phyloP scores from a whole-genome alignment of 2,797 vertebrate species.

The Leucoraja ocellata region DNA sequence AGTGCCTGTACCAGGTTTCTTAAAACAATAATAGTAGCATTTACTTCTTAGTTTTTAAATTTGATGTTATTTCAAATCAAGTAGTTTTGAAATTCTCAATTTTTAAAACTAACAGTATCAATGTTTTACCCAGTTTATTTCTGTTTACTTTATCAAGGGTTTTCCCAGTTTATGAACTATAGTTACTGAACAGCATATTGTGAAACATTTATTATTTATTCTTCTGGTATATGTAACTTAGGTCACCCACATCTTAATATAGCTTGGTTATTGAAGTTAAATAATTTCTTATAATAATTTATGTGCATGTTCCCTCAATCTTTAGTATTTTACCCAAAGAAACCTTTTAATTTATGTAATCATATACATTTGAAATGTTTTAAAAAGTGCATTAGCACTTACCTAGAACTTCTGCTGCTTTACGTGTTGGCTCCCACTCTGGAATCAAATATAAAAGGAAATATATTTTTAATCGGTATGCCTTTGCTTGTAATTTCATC shows the following conservation, averaged over 20 bases:
- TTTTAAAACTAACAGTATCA: not conserved
- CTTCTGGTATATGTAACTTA: not conserved
- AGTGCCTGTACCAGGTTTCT: not conserved
- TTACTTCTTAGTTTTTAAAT: not conserved
- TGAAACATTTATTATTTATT: not conserved
- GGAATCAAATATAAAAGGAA: conserved; percentile 20
- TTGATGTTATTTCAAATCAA: not conserved
- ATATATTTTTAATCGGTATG: not conserved
- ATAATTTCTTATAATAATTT: not conserved
- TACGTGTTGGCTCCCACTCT: conserved; percentile 38
- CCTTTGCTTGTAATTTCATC: not conserved
- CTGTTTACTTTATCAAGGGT: not conserved
- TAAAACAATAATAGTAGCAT: not conserved
- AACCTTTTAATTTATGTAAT: not conserved
- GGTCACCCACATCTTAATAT: not conserved
- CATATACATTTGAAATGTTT: not conserved
- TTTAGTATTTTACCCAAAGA: not conserved
- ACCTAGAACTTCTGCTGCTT: conserved; percentile 42
- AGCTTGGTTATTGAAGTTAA: not conserved
- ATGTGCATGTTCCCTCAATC: not conserved
- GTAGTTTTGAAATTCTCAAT: not conserved
- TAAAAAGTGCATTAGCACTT: conserved; percentile 25
- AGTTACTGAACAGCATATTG: not conserved
- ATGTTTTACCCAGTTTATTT: not conserved
- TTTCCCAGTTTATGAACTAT: not conserved